Base-by-base conservation (phyloP, 2,797 vertebrate species). In the Rhabdophis nuchalis region DNA sequence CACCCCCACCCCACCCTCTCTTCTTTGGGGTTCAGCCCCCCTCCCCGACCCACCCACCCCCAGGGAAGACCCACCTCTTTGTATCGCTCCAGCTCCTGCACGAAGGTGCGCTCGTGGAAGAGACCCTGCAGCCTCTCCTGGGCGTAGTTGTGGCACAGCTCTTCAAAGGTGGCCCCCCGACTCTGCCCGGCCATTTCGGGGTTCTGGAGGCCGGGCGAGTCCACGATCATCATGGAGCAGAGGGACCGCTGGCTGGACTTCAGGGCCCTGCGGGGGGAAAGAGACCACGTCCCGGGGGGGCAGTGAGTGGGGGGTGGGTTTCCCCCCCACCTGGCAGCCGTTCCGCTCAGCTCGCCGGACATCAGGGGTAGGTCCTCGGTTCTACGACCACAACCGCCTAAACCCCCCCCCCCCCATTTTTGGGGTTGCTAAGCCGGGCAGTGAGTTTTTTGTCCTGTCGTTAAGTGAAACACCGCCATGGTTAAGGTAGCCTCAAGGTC, bases 151-250 rank as follows among this genome's bases (percentile, higher is more conserved):
- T 99, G 99, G 96, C 99, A 99, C 57, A 99, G 98, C 95, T 99
- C 99, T 95, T 99, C 99, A 0, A 99, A 99, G 10, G 98, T 99
- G 96, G 98, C 99, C 0, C 98, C 99, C 0, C 99, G 98, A 90
- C 98, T 97, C 7, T 98, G 97, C 86, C 98, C 98, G 0, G 98
- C 97, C 95, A 98, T 96, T 56, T 98, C 98, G 0, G 99, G 99
- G 97, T 99, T 99, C 97, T 99, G 99, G n/a, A 99, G 98, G 93
- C 99, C 99, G 0, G 99, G 99, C 0, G 98, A 99, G 96, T 99
- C 99, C 97, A 99, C 99, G 6, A 99, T 98, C 0, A 99, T 98
- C 96, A 99, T 98, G 0, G 99, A 99, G 95, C 99, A 99, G 87
- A 99, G 96, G 0, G 99, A 99, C 96, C 99, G 98, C 97, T 99